Conservation (phyloP, 2,797 vertebrate species). For the Poeciliopsis turneri region DNA sequence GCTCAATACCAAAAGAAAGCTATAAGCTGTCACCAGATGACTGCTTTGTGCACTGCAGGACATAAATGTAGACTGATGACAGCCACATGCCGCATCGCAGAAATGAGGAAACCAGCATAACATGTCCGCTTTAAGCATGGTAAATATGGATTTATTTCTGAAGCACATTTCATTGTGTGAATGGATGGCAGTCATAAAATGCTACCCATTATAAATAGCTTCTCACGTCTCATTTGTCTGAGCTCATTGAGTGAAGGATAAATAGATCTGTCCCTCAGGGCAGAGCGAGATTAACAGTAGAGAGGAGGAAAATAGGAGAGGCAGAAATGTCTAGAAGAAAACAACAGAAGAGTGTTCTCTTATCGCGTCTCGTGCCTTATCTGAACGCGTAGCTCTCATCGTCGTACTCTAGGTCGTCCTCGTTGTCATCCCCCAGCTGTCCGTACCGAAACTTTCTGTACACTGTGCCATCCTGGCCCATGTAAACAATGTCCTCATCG, state of each 20-base stretch:
- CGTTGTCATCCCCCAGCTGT: conserved; percentile 87
- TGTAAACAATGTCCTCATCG: conserved; percentile 94
- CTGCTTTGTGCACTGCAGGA: neutral
- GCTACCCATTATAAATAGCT: conserved; percentile 52
- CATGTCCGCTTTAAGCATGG: conserved; percentile 1
- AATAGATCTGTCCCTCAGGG: conserved; percentile 49
- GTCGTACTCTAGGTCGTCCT: conserved; percentile 92
- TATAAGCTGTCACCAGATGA: neutral
- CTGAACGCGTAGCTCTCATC: conserved; percentile 93
- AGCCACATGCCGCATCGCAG: neutral
- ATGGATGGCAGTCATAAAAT: conserved; percentile 38
- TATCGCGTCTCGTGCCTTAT: conserved; percentile 55
- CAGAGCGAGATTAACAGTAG: conserved; percentile 39
- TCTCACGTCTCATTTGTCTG: conserved; percentile 56
- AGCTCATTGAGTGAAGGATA: conserved; percentile 52
- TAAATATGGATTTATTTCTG: conserved; percentile 26
- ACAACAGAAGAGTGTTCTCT: neutral
- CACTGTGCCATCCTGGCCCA: conserved; percentile 93
- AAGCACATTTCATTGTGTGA: conserved; percentile 49
- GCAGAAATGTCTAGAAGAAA: conserved; percentile 3
- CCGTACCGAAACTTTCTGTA: conserved; percentile 95
- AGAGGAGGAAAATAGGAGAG: conserved; percentile 23
- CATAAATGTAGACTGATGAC: neutral
- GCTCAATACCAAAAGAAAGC: neutral
- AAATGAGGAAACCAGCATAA: neutral